Evolutionary conservation across 2,113 vertebrate species (phyloP).

Genomic region (Formicarius rufipectus): DNA sequence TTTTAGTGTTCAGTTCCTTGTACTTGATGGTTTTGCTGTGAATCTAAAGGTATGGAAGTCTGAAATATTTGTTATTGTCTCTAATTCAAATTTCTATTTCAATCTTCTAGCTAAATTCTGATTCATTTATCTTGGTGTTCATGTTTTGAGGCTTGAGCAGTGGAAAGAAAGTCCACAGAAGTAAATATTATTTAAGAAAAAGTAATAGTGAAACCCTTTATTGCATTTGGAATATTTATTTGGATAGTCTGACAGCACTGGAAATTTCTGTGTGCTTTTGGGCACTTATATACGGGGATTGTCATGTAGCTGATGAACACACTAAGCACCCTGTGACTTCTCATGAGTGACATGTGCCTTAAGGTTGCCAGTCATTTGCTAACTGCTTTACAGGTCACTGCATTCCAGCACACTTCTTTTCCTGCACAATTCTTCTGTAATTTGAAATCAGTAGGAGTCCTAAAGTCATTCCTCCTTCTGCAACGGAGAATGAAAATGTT

Average conservation of each 20-base stretch:
- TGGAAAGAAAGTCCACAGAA: not conserved
- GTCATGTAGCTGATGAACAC: not conserved
- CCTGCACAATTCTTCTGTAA: not conserved
- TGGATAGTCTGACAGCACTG: not conserved
- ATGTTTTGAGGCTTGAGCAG: not conserved
- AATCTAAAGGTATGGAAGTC: not conserved
- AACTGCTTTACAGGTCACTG: not conserved
- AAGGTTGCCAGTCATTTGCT: not conserved
- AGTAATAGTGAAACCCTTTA: not conserved
- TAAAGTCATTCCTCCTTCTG: not conserved
- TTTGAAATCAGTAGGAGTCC: not conserved
- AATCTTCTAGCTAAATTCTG: not conserved
- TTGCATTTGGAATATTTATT: not conserved
- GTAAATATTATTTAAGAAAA: not conserved
- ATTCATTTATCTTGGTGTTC: not conserved
- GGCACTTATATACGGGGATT: accelerated
- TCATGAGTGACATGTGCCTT: not conserved
- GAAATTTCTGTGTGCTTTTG: not conserved
- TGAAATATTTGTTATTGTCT: not conserved
- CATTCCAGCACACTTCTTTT: not conserved
- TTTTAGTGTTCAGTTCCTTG: not conserved
- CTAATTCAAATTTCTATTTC: not conserved
- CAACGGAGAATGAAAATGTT: not conserved
- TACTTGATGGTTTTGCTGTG: not conserved
- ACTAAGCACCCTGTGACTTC: not conserved